phyloP scores from a whole-genome alignment of 2,113 vertebrate species.

The Piprites chloris region DNA sequence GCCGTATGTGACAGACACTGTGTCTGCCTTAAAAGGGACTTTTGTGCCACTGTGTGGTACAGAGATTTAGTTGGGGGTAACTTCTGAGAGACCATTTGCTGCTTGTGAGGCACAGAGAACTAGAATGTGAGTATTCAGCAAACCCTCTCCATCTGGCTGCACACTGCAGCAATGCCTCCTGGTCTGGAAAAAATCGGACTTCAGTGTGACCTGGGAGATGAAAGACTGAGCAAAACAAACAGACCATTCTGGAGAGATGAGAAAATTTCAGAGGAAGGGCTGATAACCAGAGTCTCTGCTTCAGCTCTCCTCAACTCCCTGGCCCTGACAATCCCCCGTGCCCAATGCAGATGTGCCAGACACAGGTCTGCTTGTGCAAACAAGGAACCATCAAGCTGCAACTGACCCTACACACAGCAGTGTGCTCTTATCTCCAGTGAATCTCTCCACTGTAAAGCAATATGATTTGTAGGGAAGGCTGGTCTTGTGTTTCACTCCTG shows the following conservation, averaged over 20 bases:
- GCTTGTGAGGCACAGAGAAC: neutral
- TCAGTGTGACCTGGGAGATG: neutral
- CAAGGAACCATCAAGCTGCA: rapidly evolving
- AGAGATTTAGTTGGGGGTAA: neutral
- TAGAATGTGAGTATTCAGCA: neutral
- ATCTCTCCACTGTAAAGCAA: neutral
- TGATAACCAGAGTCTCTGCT: neutral
- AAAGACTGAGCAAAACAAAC: neutral
- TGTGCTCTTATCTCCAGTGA: neutral
- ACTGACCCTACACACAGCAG: neutral
- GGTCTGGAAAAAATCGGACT: neutral
- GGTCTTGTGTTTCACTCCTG: neutral
- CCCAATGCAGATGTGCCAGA: neutral
- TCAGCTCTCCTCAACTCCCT: neutral
- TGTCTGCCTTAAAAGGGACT: neutral
- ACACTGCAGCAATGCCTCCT: neutral
- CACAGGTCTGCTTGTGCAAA: neutral
- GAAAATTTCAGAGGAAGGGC: neutral
- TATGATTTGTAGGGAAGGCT: neutral
- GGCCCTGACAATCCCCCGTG: neutral
- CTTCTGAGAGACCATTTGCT: neutral
- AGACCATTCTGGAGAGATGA: neutral
- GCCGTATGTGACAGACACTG: neutral
- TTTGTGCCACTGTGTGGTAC: neutral
- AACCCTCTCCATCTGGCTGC: neutral